phyloP scores from a whole-genome alignment of 2,888 invertebrate genomes.

The Elegia similella region DNA sequence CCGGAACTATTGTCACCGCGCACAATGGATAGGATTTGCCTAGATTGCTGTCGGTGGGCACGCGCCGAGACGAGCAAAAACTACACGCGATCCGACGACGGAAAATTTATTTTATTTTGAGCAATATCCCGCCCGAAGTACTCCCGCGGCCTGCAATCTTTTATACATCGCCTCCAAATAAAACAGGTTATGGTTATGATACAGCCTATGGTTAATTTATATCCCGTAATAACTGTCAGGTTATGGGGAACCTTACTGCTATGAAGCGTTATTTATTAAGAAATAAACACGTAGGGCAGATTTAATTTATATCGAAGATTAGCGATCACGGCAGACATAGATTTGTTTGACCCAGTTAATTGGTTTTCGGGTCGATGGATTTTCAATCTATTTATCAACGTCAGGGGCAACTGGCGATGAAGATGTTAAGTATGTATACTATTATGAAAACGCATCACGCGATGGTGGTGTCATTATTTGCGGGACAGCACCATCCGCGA shows the following conservation, averaged over 20 bases:
- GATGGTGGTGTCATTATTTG: constrained; percentile 21
- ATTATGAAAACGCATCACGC: constrained; percentile 23
- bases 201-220: constrained; percentile 10
- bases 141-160: constrained; percentile 1
- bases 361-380: constrained; percentile 29
- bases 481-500: neutral
- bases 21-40: constrained; percentile 71
- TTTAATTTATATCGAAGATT: constrained; percentile 26
- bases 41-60: constrained; percentile 57
- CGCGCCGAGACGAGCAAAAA: constrained; percentile 49
- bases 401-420: constrained; percentile 36
- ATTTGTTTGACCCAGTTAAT: constrained; percentile 35
- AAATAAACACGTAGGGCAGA: constrained; percentile 24
- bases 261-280: constrained; percentile 17
- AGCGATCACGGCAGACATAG: constrained; percentile 27
- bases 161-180: constrained; percentile 1
- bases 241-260: constrained; percentile 4
- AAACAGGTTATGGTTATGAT: neutral
- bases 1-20: constrained; percentile 69
- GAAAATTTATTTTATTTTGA: constrained; percentile 25
- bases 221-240: constrained; percentile 8
- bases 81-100: constrained; percentile 40
- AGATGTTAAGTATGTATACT: constrained; percentile 38
- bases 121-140: neutral
- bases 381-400: constrained; percentile 42